Percentiles rank a stretch among this genome's conserved stretches.
phyloP scores from a whole-genome alignment of 2,113 vertebrate species.

The Bubalus kerabau region DNA sequence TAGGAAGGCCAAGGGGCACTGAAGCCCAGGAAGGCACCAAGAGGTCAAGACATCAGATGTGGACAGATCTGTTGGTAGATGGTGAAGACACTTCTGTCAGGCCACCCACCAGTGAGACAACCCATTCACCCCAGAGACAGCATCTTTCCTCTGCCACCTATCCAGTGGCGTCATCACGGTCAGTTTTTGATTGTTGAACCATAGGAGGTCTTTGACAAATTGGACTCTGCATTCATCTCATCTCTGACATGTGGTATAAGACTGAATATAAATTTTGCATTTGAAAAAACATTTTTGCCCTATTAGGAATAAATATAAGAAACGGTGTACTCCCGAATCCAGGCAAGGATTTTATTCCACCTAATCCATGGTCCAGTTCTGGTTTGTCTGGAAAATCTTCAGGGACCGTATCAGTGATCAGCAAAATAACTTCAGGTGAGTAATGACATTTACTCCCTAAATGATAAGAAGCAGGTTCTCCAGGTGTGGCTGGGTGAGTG shows the following conservation, averaged over 20 bases:
- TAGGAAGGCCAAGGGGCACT: neutral
- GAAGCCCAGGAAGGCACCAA: neutral
- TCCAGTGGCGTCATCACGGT: neutral
- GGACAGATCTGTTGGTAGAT: neutral
- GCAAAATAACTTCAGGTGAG: slow-evolving; percentile 88
- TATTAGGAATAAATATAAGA: slow-evolving; percentile 88
- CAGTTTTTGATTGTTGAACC: neutral
- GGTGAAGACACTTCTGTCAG: neutral
- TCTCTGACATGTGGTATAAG: neutral
- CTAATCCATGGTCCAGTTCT: slow-evolving; percentile 85
- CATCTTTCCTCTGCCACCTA: neutral
- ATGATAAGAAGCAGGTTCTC: neutral
- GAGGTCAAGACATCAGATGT: neutral
- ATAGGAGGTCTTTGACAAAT: neutral
- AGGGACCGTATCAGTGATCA: slow-evolving; percentile 78
- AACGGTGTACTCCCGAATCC: slow-evolving; percentile 83
- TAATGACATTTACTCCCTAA: neutral
- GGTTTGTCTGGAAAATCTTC: slow-evolving; percentile 82
- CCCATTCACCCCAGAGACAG: fast-evolving
- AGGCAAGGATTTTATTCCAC: slow-evolving; percentile 83
- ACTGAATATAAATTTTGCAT: neutral
- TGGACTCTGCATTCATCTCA: neutral
- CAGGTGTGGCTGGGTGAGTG: fast-evolving
- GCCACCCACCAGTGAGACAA: neutral
- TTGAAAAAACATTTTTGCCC: slow-evolving; percentile 35